phyloP scores from a whole-genome alignment of 2,888 invertebrate species.

The Epirrhoe alternata region DNA sequence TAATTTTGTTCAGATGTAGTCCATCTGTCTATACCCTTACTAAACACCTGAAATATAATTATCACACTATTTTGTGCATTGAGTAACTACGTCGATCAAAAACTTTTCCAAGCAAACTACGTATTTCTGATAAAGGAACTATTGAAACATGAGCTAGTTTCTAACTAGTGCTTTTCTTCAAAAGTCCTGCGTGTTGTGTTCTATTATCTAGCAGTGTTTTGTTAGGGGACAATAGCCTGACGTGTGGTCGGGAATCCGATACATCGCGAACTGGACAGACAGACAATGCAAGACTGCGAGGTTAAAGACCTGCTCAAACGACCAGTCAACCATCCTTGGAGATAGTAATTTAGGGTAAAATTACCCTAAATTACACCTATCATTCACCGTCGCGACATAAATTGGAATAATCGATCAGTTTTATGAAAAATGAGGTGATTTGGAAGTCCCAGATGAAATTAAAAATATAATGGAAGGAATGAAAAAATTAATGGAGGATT shows the following conservation, averaged over 20 bases:
- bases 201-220: constrained; percentile 28
- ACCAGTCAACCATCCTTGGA: background rate
- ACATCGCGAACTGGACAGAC: constrained; percentile 21
- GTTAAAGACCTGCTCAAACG: background rate
- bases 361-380: background rate
- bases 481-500: background rate
- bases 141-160: background rate
- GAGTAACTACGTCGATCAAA: too few relatives aligned
- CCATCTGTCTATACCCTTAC: too few relatives aligned
- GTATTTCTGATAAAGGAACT: background rate
- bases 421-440: background rate
- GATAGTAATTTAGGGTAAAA: background rate
- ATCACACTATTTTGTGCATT: too few relatives aligned
- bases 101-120: too few relatives aligned
- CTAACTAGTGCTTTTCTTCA: background rate
- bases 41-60: too few relatives aligned
- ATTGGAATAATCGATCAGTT: background rate
- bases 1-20: too few relatives aligned
- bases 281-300: constrained; percentile 12
- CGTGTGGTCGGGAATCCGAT: constrained; percentile 37
- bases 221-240: constrained; percentile 32
- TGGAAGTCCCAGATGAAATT: background rate
- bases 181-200: background rate
- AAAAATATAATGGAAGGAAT: background rate
- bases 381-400: background rate